Conservation (phyloP, 2,797 vertebrate genomes). For the Glossophaga mutica region DNA sequence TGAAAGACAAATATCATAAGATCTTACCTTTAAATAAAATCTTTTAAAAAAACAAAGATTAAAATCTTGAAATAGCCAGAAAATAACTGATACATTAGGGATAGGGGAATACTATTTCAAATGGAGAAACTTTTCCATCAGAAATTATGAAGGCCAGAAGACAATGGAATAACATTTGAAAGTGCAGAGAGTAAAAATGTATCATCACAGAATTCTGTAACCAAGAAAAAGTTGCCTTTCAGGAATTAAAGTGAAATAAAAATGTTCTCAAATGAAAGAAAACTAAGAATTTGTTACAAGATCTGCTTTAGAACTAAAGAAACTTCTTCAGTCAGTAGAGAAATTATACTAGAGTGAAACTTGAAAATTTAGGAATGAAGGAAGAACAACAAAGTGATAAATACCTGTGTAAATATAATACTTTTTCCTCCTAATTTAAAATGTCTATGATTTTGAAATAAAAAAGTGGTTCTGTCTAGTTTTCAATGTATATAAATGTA, state of each 20-base stretch:
- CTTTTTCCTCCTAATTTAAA: background rate
- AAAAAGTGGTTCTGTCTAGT: background rate
- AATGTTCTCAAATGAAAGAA: background rate
- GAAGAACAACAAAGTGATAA: background rate
- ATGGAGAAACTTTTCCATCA: no score
- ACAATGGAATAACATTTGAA: background rate
- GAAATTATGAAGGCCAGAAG: no score
- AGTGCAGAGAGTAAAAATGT: background rate
- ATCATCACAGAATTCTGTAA: background rate
- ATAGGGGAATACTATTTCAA: no score
- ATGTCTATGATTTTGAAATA: background rate
- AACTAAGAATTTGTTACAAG: background rate
- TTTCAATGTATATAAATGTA: background rate
- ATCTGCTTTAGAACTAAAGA: background rate
- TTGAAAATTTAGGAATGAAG: background rate
- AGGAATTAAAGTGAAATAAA: background rate
- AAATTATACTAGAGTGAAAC: background rate
- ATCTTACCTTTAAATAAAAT: no score
- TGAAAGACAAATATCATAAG: no score
- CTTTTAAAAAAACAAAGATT: no score
- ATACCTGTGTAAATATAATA: background rate
- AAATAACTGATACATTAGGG: no score
- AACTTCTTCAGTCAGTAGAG: background rate
- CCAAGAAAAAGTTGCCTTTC: background rate
- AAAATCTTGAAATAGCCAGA: background rate